Conservation (phyloP, 2,113 vertebrate species). For the Anhinga rufa region DNA sequence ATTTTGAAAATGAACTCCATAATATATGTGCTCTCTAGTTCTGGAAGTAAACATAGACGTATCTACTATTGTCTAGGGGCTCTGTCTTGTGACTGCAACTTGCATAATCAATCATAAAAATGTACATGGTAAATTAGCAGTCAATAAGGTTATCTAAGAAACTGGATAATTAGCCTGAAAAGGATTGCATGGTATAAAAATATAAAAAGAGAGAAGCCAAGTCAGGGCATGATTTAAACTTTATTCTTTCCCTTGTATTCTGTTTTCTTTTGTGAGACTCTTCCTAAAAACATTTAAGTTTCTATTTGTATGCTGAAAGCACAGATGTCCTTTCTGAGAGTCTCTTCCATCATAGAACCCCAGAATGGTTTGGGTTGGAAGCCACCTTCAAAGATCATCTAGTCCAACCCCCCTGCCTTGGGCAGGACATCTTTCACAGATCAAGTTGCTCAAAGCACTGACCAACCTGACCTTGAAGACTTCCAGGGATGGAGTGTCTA, state of each 20-base stretch:
- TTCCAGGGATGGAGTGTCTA: neutral
- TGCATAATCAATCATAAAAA: conserved; percentile 5
- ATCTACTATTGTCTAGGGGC: neutral
- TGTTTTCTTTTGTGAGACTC: neutral
- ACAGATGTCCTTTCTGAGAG: neutral
- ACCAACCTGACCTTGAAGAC: neutral
- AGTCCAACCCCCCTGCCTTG: neutral
- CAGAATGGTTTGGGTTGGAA: neutral
- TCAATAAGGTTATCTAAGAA: neutral
- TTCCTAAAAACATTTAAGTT: neutral
- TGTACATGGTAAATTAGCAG: neutral
- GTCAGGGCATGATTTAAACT: neutral
- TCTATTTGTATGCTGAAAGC: neutral
- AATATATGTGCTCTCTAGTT: neutral
- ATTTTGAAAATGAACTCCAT: conserved; percentile 29
- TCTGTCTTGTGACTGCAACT: neutral
- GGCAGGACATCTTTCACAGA: neutral
- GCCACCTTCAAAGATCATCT: neutral
- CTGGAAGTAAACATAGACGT: neutral
- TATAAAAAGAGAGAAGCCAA: neutral
- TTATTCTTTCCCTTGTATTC: neutral
- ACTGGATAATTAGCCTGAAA: neutral
- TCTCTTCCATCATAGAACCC: neutral
- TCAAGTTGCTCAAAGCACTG: fast-evolving
- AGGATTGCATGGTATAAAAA: neutral